Evolutionary conservation across 2,113 vertebrate species (phyloP).

Genomic region (rat (Rattus norvegicus)): DNA sequence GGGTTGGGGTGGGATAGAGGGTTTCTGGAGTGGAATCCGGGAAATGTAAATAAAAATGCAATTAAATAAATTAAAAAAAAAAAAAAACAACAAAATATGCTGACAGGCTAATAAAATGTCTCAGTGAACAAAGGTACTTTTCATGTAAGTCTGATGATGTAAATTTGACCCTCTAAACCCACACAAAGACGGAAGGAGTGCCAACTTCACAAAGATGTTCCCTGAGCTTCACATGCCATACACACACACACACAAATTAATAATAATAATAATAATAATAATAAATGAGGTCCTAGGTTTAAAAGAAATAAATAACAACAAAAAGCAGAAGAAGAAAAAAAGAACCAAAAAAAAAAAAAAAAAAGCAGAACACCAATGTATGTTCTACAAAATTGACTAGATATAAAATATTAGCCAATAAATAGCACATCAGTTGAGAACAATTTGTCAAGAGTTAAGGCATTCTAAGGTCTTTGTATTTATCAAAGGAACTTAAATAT

Average conservation of each 20-base stretch:
- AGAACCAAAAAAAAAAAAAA: no score
- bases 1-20: no score
- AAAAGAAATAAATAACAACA: neutral
- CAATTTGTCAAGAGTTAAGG: neutral
- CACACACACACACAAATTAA: neutral
- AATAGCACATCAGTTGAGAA: neutral
- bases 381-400: neutral
- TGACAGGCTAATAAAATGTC: neutral
- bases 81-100: neutral
- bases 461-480: neutral
- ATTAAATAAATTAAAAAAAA: no score
- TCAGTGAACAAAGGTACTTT: neutral
- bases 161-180: neutral
- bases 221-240: no score
- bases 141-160: neutral
- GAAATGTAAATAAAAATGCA: no score
- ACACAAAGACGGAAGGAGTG: neutral
- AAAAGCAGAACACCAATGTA: neutral
- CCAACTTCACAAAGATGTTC: neutral
- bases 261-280: neutral
- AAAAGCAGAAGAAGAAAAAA: conserved; percentile 7
- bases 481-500: conserved; percentile 3
- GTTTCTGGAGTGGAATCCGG: no score
- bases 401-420: conserved; percentile 37
- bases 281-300: neutral